Conservation (phyloP, 35 echinoderm and acorn worm species). For the Lytechinus variegatus region DNA sequence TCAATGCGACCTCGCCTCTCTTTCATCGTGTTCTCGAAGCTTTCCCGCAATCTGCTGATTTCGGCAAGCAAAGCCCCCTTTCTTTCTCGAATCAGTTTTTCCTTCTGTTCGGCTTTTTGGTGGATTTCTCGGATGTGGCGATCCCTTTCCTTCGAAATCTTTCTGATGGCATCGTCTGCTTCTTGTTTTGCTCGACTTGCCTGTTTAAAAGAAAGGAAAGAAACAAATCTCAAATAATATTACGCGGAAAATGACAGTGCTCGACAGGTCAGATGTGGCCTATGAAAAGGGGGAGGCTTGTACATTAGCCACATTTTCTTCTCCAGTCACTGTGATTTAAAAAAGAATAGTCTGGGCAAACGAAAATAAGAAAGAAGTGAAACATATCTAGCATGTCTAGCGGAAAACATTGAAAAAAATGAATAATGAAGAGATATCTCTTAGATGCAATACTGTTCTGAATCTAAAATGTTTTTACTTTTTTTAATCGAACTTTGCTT, state of each 20-base stretch:
- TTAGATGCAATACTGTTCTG: no score
- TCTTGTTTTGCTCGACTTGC: constrained; percentile 24
- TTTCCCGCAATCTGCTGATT: not conserved
- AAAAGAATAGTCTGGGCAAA: not conserved
- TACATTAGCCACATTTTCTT: no score
- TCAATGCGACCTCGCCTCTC: not conserved
- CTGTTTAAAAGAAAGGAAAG: not conserved
- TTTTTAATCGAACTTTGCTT: not conserved
- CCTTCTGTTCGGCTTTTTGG: not conserved
- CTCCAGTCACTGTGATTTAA: not conserved
- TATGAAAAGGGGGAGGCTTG: no score
- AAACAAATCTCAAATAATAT: not conserved
- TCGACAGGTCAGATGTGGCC: no score
- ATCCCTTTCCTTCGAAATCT: constrained; percentile 1
- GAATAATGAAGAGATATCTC: no score
- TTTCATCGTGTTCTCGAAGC: not conserved
- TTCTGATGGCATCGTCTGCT: constrained; percentile 16
- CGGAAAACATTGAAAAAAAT: no score
- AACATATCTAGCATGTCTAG: no score
- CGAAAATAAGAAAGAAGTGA: no score
- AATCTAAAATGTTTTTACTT: no score
- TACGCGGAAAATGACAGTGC: not conserved
- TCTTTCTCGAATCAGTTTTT: not conserved
- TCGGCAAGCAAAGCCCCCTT: not conserved
- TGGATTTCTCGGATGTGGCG: not conserved